These are phyloP conservation scores for Nemapogon koenigi DNA, from an alignment of 2,888 invertebrate genomes.

Conservation along the genomic window DNA sequence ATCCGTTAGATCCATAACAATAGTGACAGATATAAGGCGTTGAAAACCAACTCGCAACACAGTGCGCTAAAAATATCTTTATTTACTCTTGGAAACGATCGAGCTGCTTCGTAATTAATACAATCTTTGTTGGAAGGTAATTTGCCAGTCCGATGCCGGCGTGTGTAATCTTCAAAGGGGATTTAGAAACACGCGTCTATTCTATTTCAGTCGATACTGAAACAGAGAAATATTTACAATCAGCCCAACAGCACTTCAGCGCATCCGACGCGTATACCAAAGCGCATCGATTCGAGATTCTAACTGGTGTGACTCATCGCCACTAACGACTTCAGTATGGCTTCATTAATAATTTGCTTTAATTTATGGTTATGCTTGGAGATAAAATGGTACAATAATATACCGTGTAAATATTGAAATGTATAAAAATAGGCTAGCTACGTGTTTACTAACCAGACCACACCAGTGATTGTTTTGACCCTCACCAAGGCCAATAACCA, in stretches of 20 bases:
- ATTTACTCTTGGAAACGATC: slow-evolving; percentile 55
- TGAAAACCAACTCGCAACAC: slow-evolving; percentile 32
- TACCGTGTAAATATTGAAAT: too few relatives aligned
- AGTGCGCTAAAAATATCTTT: slow-evolving; percentile 46
- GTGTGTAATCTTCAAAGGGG: slow-evolving; percentile 65
- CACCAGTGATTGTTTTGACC: too few relatives aligned
- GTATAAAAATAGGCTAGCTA: too few relatives aligned
- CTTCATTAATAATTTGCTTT: slow-evolving; percentile 8
- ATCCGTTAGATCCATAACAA: slow-evolving; percentile 27
- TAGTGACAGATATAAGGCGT: slow-evolving; percentile 53
- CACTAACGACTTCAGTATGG: slow-evolving; percentile 4
- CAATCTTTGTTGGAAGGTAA: slow-evolving; percentile 65
- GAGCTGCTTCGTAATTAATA: slow-evolving; percentile 64
- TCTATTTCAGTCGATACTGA: slow-evolving; percentile 62
- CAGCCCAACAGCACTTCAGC: slow-evolving; percentile 60
- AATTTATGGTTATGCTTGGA: too few relatives aligned
- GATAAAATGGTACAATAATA: too few relatives aligned
- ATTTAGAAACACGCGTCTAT: slow-evolving; percentile 64
- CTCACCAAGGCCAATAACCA: too few relatives aligned
- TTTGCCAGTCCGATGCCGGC: slow-evolving; percentile 64
- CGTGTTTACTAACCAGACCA: too few relatives aligned
- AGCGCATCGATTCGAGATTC: slow-evolving; percentile 55
- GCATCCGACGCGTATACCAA: slow-evolving; percentile 60
- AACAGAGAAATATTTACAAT: slow-evolving; percentile 66
- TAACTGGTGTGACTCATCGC: slow-evolving; percentile 39